Evolutionary conservation across 2,113 vertebrate genomes (phyloP).

Genomic region (Oxyruncus cristatus): DNA sequence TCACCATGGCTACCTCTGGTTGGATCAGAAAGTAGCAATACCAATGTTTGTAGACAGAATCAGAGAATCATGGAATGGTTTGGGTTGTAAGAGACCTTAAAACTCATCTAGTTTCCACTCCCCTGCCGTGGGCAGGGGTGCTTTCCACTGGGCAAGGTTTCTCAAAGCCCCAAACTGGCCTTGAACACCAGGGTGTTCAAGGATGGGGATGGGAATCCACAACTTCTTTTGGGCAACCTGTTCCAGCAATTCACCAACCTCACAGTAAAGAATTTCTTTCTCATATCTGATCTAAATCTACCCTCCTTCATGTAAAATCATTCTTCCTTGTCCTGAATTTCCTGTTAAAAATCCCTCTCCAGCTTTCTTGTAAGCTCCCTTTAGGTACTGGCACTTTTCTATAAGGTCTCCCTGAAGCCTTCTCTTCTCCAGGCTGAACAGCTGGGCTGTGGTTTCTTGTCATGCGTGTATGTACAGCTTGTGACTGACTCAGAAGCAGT

Average conservation of each 20-base stretch:
- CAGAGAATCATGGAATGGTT: neutral
- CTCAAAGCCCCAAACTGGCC: neutral
- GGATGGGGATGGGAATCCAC: neutral
- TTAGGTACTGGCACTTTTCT: neutral
- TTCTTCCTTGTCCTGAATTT: neutral
- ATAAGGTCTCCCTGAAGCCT: neutral
- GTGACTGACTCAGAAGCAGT: neutral
- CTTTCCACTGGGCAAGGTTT: neutral
- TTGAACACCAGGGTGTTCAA: neutral
- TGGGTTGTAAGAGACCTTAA: neutral
- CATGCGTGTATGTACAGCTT: rapidly evolving
- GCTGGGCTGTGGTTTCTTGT: neutral
- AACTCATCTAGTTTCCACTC: neutral
- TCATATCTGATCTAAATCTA: neutral
- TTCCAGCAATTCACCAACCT: neutral
- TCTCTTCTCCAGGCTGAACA: neutral
- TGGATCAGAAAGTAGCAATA: neutral
- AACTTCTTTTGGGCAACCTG: neutral
- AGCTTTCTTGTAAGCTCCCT: neutral
- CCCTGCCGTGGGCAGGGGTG: neutral
- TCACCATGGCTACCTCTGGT: neutral
- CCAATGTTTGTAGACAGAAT: neutral
- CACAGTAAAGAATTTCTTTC: neutral
- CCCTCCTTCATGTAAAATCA: neutral
- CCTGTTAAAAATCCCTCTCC: neutral